Base-by-base conservation (phyloP, 1,140 invertebrate species). In the Trichoplusia ni region DNA sequence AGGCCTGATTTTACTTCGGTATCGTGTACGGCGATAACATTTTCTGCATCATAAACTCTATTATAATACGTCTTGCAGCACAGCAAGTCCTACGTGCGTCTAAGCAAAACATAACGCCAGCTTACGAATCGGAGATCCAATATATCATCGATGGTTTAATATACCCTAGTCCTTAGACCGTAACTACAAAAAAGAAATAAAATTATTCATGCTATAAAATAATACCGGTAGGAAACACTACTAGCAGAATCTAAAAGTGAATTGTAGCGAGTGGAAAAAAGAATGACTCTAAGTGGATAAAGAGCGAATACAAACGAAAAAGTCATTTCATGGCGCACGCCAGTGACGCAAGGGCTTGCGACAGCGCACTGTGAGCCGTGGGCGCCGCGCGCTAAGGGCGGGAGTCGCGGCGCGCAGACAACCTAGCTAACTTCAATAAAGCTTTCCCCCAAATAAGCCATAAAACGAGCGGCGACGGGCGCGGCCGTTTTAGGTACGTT, bases 391-490 rank as follows among this genome's bases (percentile, higher is more conserved):
- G 14, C 56, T 82, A 86, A 77, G 76, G 74, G 67, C 54, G 35
- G 71, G 42, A 79, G 77, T 86, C 65, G 82, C 67, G 64, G 58
- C 70, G 60, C 47, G 54, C 23, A 64, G 61, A 71, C 76, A 77
- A 76, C 82, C 81, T 85, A 82, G 82, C 79, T 80, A 84, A 85
- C 79, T 84, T 81, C 86, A 89, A 87, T 90, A 90, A 87, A 86
- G 82, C 81, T 87, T 89, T 90, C 83, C 85, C 86, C 87, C 85
- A 88, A 89, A 90, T 90, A 90, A 90, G 87, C 87, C 73, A 90
- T 90, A 87, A 90, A 90, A 86, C 73, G 81, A 83, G 80, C 81
- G 81, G 77, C 75, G 73, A 76, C 81, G 82, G 77, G 79, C 82
- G 80, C 86, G 62, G 63, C 72, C 75, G 71, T 65, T 70, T 77